Evolutionary conservation across 1,140 invertebrate genomes (phyloP), one percentile per base, ranked within the genome.

Genomic region (Camponotus vicinus): DNA sequence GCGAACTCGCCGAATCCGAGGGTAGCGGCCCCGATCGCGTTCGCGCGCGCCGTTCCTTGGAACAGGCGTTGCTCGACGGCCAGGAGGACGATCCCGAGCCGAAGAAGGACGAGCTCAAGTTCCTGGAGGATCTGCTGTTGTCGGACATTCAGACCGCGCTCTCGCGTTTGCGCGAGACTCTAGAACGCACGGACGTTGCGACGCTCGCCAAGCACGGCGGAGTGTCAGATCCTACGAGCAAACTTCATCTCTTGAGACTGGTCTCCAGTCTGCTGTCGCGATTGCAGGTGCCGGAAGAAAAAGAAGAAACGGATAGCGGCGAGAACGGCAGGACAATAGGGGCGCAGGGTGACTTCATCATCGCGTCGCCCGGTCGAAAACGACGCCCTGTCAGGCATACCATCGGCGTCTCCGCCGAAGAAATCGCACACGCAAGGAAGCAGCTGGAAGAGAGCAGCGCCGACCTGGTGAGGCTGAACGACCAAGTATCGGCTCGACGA

Each of bases 71-170:
- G 18, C 63, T 59, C 40, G 57, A 34, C 57, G 73, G 63, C 52
- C 80, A 83, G 34, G 59, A 57, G 37, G 77, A 85, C 7, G 71
- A 83, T 3, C 42, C 87, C 66, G 91, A 90, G 7, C 42, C 85
- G 0, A 93, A 92, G 52, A 88, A 93, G 55, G 92, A 95, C 69
- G 79, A 83, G 8, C 77, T 94, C 13, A 94, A 94, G 86, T 94
- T 93, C 67, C 79, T 94, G n/a, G 93, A 94, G 73, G 93, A 94
- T 7, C 85, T 95, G 11, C 95, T 98, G 0, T 95, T 98, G 34
- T 96, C 96, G 2, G 98, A 98, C 92, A 98, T 98, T 13, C 97
- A 97, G 88, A 96, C 96, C 63, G 98, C 98, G 0, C 94, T 98
- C 4, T 96, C 96, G 32, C 96, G 97, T 76, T 95, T 98, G 13